Conservation (phyloP, 2,888 invertebrate species). For the Prostheceraeus crozeri region DNA sequence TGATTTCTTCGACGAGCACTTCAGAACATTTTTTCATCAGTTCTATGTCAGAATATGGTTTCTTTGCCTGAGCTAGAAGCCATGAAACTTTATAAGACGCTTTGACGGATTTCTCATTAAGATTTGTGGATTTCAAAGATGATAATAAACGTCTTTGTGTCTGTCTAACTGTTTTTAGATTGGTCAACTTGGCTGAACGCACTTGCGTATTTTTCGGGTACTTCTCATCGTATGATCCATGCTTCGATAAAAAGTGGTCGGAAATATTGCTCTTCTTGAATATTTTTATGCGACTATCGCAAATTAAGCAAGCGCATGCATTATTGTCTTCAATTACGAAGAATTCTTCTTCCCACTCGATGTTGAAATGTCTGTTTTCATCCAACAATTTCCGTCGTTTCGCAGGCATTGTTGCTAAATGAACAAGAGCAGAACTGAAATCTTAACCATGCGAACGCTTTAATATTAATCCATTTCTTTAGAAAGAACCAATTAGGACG, state of each 20-base stretch:
- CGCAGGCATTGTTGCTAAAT: too few species aligned
- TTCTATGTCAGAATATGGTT: constrained; percentile 4
- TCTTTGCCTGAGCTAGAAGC: constrained; percentile 16
- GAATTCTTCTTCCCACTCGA: constrained; percentile 13
- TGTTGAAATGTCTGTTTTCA: constrained; percentile 3
- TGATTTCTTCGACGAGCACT: constrained; percentile 12
- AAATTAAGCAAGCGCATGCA: constrained; percentile 4
- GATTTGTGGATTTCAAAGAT: constrained; percentile 3
- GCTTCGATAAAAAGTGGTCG: constrained; percentile 5
- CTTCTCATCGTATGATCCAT: not conserved
- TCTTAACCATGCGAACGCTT: too few species aligned
- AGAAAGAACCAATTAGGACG: too few species aligned
- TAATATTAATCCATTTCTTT: too few species aligned
- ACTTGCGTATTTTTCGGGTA: constrained; percentile 11
- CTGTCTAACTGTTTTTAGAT: not conserved
- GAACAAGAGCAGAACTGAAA: too few species aligned
- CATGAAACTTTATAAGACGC: constrained; percentile 13
- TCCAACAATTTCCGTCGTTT: too few species aligned
- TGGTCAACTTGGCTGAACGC: not conserved
- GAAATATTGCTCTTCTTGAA: constrained; percentile 5
- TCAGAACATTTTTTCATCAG: constrained; percentile 15
- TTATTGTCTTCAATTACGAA: constrained; percentile 3
- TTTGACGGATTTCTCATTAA: not conserved
- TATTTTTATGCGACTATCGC: not conserved
- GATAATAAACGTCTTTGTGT: not conserved